Evolutionary conservation across 2,888 invertebrate genomes (phyloP), one percentile per base, ranked within the genome.

Genomic region (Notodonta ziczac): DNA sequence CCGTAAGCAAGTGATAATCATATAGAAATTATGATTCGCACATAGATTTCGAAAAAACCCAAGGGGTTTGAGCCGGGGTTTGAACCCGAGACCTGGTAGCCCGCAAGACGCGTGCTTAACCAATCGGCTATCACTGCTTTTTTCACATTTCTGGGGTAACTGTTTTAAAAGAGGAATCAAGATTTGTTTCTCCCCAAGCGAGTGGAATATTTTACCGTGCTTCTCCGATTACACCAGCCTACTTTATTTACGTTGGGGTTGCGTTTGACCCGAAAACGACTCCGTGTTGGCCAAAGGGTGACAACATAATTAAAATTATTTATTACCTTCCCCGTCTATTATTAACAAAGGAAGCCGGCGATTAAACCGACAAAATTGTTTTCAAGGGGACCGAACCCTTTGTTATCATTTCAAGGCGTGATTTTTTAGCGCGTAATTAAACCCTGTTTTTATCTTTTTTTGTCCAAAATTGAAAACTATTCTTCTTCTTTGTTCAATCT

Each of bases 251-350:
- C 46, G 62, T 40, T 42, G 61, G 63, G 44, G 24, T 51, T 32
- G 52, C 16, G 50, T 52, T 52, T 59, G 60, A 58, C 42, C 55
- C 62, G 64, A 63, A 71, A 60, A 55, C 46, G 61, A 66, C 57
- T 14, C 61, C 44, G 46, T 35, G 50, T 57, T 52, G 24, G 24
- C 54, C 14, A 65, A 66, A 66, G 67, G 67, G 62, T 61, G 66
- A 65, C 59, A 58, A 52, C 56, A 53, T 74, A 62, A 74, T 74
- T 74, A 63, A 68, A 60, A 68, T 74, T 65, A 70, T 74, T 72
- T 72, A 72, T 72, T 44, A 52, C 65, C 16, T 39, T 24, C 46
- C 35, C 2, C 16, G 50, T 62, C 63, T 65, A 60, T 66, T 65
- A 69, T 67, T 65, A 67, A 64, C 58, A 55, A 57, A 61, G 66